Base-by-base conservation (phyloP, 2,888 invertebrate species). In the Carabus problematicus region DNA sequence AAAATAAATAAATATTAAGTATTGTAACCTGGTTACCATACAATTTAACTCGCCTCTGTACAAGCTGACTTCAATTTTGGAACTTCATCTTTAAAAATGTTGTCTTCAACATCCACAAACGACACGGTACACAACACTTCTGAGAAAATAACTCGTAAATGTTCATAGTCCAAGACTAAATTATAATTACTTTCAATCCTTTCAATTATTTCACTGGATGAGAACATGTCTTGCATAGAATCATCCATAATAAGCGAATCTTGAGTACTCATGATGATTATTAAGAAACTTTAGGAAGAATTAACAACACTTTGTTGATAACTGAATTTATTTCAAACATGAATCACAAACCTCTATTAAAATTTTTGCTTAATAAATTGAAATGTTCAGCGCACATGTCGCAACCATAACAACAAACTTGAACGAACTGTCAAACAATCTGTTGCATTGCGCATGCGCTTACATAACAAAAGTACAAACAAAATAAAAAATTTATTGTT, bases 191-290 rank as follows among this genome's bases (percentile, higher is more conserved):
- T 67, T 8, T 55, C 60, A 60, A 67, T 60, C 8, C n/a, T n/a
- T 14, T 59, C 60, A 60, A 67, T 60, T 12, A 67, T 52, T 52
- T 49, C 60, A 43, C 67, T 67, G 7, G 52, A 59, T 16, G 60
- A 67, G 54, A 67, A 67, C 54, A 66, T 58, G 49, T 66, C 66
- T 19, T 54, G 54, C 11, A 66, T 39, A 43, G 67, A 67, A 52
- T 59, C 60, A 41, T 67, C 67, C 67, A 67, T 67, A 42, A 29
- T 6, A 6, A 29, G 6, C 29, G 29, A 29, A 29, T 29, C 29
- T 29, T 29, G 29, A 29, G 29, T 29, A 29, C 29, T 29, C 29
- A 29, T 29, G 29, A 29, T 29, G 29, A 29, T n/a, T 29, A 29
- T 29, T 29, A n/a, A n/a, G n/a, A n/a, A n/a, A n/a, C n/a, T n/a